A percentile compares a stretch with the other conserved stretches of the same genome.
phyloP scores from a whole-genome alignment of 2,888 invertebrate species.

The Adela reaumurella region DNA sequence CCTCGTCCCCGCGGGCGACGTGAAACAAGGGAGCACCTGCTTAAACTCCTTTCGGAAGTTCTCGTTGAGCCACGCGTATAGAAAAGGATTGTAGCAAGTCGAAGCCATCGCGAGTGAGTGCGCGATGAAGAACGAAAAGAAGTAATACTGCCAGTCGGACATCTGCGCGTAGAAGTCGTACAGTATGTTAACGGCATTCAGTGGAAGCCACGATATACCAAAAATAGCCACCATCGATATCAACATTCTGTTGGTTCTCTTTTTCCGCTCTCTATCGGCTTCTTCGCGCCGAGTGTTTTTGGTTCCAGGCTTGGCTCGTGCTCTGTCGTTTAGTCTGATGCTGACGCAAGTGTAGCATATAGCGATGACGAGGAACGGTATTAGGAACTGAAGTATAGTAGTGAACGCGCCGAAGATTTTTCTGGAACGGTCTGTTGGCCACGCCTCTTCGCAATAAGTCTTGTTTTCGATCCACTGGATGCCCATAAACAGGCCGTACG shows the following conservation, averaged over 20 bases:
- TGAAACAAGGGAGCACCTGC: constrained; percentile 66
- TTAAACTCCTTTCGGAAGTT: constrained; percentile 90
- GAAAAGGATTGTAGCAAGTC: constrained; percentile 90
- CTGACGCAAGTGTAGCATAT: constrained; percentile 85
- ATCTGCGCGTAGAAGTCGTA: constrained; percentile 63
- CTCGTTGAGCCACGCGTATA: constrained; percentile 95
- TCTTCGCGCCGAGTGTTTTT: constrained; percentile 74
- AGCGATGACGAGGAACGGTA: constrained; percentile 83
- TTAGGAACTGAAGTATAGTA: constrained; percentile 77
- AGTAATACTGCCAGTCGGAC: constrained; percentile 67
- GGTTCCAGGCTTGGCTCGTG: constrained; percentile 70
- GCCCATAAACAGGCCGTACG: constrained; percentile 79
- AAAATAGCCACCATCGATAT: constrained; percentile 90
- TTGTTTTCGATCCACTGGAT: constrained; percentile 35
- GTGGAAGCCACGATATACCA: constrained; percentile 79
- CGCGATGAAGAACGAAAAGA: constrained; percentile 72
- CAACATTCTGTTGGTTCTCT: constrained; percentile 83
- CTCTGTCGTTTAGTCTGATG: constrained; percentile 67
- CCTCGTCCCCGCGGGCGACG: constrained; percentile 25
- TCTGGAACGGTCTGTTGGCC: constrained; percentile 72
- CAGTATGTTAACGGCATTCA: constrained; percentile 77
- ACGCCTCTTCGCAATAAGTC: constrained; percentile 65
- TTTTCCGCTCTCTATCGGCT: constrained; percentile 73
- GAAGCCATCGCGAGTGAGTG: constrained; percentile 92
- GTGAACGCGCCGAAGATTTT: constrained; percentile 75